phyloP scores from a whole-genome alignment of 2,113 vertebrate genomes.

The Grantiella picta region DNA sequence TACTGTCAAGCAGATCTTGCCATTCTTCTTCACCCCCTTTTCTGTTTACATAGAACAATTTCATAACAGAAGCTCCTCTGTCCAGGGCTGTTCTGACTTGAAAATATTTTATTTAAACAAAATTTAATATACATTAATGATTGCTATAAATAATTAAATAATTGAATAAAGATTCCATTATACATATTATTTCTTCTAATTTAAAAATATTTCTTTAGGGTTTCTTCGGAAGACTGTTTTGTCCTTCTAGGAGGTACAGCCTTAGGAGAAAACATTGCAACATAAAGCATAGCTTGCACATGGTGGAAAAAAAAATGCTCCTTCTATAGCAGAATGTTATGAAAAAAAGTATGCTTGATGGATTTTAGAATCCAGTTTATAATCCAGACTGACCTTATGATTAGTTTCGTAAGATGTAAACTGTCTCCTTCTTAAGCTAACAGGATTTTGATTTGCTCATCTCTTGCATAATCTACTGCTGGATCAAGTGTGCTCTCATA shows the following conservation, averaged over 20 bases:
- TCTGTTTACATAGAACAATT: neutral
- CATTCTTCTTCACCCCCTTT: neutral
- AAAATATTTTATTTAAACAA: neutral
- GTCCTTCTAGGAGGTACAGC: neutral
- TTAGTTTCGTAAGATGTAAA: neutral
- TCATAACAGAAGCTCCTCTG: neutral
- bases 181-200: neutral
- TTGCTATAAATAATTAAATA: neutral
- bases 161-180: neutral
- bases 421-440: neutral
- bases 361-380: neutral
- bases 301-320: neutral
- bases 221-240: neutral
- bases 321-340: neutral
- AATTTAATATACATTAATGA: neutral
- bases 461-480: neutral
- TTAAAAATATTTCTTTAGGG: neutral
- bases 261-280: neutral
- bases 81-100: neutral
- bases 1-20: neutral
- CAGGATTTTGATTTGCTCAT: neutral
- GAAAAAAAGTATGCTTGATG: neutral
- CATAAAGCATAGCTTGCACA: neutral
- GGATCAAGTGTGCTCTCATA: neutral
- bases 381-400: neutral